A percentile compares a stretch with the other conserved stretches of the same genome.
Evolutionary conservation across 2,113 vertebrate genomes (phyloP).

Genomic region (Urocynchramus pylzowi): DNA sequence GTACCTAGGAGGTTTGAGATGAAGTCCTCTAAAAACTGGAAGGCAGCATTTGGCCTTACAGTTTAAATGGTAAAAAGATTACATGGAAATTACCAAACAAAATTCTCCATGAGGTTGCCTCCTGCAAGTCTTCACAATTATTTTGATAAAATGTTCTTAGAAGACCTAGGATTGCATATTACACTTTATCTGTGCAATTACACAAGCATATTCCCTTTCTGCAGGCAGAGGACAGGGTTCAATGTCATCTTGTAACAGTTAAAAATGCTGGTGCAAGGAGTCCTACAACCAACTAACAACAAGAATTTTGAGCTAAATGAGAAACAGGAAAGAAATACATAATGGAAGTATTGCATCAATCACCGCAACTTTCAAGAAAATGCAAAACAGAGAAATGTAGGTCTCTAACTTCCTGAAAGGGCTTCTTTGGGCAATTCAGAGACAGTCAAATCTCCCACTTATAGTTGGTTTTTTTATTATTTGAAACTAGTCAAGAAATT

Average conservation of each 20-base stretch:
- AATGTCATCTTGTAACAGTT: not conserved
- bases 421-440: not conserved
- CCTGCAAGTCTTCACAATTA: not conserved
- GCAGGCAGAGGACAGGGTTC: not conserved
- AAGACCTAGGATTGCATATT: not conserved
- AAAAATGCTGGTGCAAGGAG: not conserved
- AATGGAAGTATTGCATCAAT: not conserved
- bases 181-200: not conserved
- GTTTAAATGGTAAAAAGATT: not conserved
- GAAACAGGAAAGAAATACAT: not conserved
- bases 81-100: not conserved
- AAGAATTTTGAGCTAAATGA: not conserved
- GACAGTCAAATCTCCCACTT: not conserved
- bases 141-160: not conserved
- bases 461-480: not conserved
- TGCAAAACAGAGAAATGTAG: not conserved
- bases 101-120: not conserved
- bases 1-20: not conserved
- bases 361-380: not conserved
- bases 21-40: not conserved
- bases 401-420: not conserved
- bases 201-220: not conserved
- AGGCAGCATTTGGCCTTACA: not conserved
- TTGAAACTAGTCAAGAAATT: not conserved
- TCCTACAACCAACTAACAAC: not conserved